A percentile compares a stretch with the other conserved stretches of the same genome.
These are phyloP conservation scores for Sarcophaga carnaria DNA, from an alignment of 2,888 invertebrate species.

Conservation along the genomic window DNA sequence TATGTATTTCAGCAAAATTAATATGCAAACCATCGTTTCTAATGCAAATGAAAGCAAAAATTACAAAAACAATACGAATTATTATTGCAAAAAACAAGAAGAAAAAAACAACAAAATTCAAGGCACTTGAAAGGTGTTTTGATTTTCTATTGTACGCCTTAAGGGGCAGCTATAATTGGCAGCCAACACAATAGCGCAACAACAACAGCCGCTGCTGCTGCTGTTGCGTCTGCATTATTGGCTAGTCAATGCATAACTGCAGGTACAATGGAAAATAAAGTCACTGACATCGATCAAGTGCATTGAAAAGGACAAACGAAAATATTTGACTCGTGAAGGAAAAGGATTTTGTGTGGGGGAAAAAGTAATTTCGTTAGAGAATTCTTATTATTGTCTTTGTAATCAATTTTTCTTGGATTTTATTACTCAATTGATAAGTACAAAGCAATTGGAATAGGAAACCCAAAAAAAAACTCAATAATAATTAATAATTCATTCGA, in stretches of 20 bases:
- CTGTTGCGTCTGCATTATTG: neutral
- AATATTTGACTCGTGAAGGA: neutral
- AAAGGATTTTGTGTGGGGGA: neutral
- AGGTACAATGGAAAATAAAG: slow-evolving; percentile 51
- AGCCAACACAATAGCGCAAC: slow-evolving; percentile 50
- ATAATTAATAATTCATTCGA: no score
- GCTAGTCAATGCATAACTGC: neutral
- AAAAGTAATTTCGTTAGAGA: neutral
- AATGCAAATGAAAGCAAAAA: slow-evolving; percentile 61
- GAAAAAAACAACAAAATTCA: slow-evolving; percentile 36
- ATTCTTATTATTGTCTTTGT: neutral
- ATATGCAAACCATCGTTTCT: slow-evolving; percentile 63
- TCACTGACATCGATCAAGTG: slow-evolving; percentile 77
- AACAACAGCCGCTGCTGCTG: slow-evolving; percentile 19
- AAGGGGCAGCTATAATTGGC: slow-evolving; percentile 48
- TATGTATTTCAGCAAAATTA: slow-evolving; percentile 43
- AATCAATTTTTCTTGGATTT: neutral
- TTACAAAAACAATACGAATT: neutral
- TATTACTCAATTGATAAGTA: no score
- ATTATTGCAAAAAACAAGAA: no score
- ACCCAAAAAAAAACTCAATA: no score
- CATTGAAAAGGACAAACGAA: slow-evolving; percentile 62
- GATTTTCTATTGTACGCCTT: neutral
- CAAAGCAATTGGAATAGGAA: no score
- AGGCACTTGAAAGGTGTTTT: slow-evolving; percentile 49